phyloP scores from a whole-genome alignment of 2,888 invertebrate species.

The Miltochrista miniata region DNA sequence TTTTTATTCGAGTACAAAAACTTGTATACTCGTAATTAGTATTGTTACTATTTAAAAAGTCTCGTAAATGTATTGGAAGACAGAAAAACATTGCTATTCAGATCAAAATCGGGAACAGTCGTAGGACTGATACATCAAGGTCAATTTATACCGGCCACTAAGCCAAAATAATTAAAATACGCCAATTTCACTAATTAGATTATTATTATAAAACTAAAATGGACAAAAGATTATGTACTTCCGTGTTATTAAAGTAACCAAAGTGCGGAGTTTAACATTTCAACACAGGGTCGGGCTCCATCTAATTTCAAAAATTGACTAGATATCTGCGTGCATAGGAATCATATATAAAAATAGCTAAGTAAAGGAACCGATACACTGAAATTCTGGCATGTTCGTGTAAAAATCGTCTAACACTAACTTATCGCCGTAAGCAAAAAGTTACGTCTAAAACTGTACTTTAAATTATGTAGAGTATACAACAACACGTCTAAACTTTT shows the following conservation, averaged over 20 bases:
- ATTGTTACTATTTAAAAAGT: constrained; percentile 50
- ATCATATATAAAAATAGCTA: constrained; percentile 78
- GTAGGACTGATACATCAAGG: constrained; percentile 56
- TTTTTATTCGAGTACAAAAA: constrained; percentile 40
- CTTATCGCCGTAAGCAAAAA: constrained; percentile 74
- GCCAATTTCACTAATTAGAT: constrained; percentile 70
- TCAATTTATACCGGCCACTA: constrained; percentile 67
- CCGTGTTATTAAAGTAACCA: constrained; percentile 64
- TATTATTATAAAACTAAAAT: constrained; percentile 67
- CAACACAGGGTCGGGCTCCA: constrained; percentile 69
- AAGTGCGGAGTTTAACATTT: constrained; percentile 64
- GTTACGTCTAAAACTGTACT: constrained; percentile 73
- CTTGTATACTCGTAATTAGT: constrained; percentile 43
- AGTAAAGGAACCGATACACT: constrained; percentile 81
- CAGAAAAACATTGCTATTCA: constrained; percentile 79
- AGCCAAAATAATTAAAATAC: constrained; percentile 65
- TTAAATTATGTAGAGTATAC: constrained; percentile 75
- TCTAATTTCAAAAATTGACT: constrained; percentile 83
- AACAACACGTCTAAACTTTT: constrained; percentile 71
- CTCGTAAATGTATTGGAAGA: constrained; percentile 74
- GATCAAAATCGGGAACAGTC: constrained; percentile 68
- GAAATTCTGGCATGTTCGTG: constrained; percentile 74
- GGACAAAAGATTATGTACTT: constrained; percentile 78
- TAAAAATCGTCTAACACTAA: constrained; percentile 67
- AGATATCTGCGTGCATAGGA: constrained; percentile 83